These are phyloP conservation scores for Rhinogobius similis DNA, from an alignment of 2,113 vertebrate genomes.

Conservation along the genomic window DNA sequence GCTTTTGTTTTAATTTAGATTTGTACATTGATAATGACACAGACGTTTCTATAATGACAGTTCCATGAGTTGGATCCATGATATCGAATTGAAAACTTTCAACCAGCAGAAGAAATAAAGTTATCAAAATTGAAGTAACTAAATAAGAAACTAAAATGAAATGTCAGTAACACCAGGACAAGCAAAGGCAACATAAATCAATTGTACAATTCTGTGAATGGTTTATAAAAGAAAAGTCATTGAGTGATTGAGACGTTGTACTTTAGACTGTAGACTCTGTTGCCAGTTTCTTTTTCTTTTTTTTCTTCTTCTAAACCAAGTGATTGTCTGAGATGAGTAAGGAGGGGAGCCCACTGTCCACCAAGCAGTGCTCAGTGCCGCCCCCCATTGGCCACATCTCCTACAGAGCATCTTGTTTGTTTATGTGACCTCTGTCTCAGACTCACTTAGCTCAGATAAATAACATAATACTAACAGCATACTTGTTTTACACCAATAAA, in stretches of 20 bases:
- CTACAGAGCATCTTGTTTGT: slow-evolving; percentile 31
- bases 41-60: too few species aligned
- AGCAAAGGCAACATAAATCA: too few species aligned
- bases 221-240: neutral
- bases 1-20: too few species aligned
- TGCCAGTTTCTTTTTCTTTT: neutral
- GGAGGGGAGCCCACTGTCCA: slow-evolving; percentile 9
- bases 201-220: neutral
- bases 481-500: neutral
- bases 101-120: too few species aligned
- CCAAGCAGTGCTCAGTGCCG: slow-evolving; percentile 18
- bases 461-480: neutral
- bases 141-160: too few species aligned
- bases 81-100: too few species aligned
- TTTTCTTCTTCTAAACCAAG: neutral
- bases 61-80: too few species aligned
- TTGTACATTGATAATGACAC: too few species aligned
- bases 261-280: neutral
- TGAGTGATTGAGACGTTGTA: neutral
- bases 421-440: slow-evolving; percentile 4
- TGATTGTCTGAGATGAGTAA: slow-evolving; percentile 23
- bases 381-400: slow-evolving; percentile 37
- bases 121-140: too few species aligned
- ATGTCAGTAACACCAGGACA: too few species aligned
- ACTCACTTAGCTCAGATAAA: neutral